Evolutionary conservation across 2,888 invertebrate genomes (phyloP).

Genomic region (Diaphora mendica): DNA sequence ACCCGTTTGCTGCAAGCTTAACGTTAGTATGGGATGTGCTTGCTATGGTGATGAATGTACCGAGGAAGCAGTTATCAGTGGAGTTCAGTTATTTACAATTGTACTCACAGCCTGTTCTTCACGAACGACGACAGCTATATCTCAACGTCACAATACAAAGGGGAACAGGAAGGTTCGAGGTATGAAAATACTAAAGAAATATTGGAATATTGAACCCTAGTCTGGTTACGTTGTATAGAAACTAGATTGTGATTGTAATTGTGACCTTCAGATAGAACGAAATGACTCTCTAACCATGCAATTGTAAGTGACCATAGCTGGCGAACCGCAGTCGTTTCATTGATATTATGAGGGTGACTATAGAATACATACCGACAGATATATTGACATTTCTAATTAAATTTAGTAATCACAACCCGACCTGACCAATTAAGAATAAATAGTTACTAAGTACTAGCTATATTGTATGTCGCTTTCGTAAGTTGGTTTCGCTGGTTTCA

Average conservation of each 20-base stretch:
- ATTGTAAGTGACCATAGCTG: too few relatives aligned
- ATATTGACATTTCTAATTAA: too few relatives aligned
- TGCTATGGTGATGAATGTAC: conserved; percentile 82
- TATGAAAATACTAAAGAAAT: conserved; percentile 42
- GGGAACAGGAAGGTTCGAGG: conserved; percentile 87
- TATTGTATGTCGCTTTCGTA: too few relatives aligned
- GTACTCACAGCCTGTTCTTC: conserved; percentile 84
- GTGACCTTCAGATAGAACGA: too few relatives aligned
- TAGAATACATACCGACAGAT: too few relatives aligned
- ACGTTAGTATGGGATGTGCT: conserved; percentile 89
- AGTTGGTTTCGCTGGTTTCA: neutral
- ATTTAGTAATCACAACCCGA: too few relatives aligned
- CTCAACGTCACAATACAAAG: conserved; percentile 86
- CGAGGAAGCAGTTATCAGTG: conserved; percentile 88
- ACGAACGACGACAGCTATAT: conserved; percentile 80
- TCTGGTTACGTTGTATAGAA: neutral
- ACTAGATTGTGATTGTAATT: neutral
- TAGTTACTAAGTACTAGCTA: too few relatives aligned
- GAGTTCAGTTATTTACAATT: conserved; percentile 88
- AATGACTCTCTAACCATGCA: too few relatives aligned
- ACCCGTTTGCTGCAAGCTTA: conserved; percentile 92
- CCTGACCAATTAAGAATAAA: too few relatives aligned
- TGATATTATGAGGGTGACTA: too few relatives aligned
- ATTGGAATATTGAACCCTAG: neutral
- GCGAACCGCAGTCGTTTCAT: too few relatives aligned